Evolutionary conservation across 2,113 vertebrate genomes (phyloP).

Genomic region (Forbesichthys agassizii): DNA sequence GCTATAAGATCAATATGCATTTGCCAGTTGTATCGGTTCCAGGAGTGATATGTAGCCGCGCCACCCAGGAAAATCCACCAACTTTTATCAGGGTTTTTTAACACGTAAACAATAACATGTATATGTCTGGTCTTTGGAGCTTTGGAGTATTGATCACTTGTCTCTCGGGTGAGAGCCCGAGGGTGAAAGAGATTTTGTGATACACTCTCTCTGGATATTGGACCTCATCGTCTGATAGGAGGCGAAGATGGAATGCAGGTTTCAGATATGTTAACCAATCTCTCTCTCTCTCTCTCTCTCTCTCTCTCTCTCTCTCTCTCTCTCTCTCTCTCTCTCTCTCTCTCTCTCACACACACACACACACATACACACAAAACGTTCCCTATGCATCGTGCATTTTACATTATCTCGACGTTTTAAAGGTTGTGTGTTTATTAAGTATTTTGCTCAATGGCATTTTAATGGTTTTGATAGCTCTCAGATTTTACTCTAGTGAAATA

Average conservation of each 20-base stretch:
- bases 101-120: constrained; percentile 34
- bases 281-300: too few relatives aligned
- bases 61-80: constrained; percentile 42
- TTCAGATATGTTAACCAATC: too few relatives aligned
- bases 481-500: too few relatives aligned
- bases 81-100: constrained; percentile 55
- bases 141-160: constrained; percentile 55
- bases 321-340: too few relatives aligned
- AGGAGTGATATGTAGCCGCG: constrained; percentile 55
- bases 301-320: too few relatives aligned
- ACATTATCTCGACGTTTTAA: too few relatives aligned
- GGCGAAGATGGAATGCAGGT: too few relatives aligned
- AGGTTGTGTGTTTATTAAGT: background rate
- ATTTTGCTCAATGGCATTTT: background rate
- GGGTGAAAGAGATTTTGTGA: constrained; percentile 41
- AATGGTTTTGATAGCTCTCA: background rate
- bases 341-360: too few relatives aligned
- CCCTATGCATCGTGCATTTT: too few relatives aligned
- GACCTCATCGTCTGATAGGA: too few relatives aligned
- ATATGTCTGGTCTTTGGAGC: background rate
- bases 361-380: too few relatives aligned
- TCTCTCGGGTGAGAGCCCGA: constrained; percentile 39
- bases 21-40: constrained; percentile 64
- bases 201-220: constrained; percentile 18
- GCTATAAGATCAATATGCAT: constrained; percentile 59